These are phyloP conservation scores for Perizoma flavofasciatum DNA, from an alignment of 2,888 invertebrate genomes.

Conservation along the genomic window DNA sequence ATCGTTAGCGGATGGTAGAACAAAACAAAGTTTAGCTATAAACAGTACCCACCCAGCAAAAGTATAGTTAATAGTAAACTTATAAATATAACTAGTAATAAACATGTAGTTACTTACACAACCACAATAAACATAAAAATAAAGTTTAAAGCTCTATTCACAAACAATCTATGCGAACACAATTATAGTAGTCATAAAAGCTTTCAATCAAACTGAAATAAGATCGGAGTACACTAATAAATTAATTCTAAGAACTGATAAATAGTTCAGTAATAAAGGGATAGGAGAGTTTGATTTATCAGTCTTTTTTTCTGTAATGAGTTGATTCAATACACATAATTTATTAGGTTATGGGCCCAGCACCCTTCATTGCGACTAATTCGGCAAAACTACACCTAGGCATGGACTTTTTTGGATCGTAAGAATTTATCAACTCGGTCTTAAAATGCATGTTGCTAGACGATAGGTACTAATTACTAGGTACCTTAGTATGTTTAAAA, in stretches of 20 bases:
- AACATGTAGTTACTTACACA: slow-evolving; percentile 17
- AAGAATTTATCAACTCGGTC: too few relatives aligned
- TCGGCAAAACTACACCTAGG: too few relatives aligned
- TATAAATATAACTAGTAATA: slow-evolving; percentile 12
- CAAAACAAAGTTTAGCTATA: not conserved
- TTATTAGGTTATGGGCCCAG: too few relatives aligned
- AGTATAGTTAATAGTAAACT: slow-evolving; percentile 9
- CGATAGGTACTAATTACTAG: too few relatives aligned
- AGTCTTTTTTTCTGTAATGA: too few relatives aligned
- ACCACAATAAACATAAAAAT: slow-evolving; percentile 25
- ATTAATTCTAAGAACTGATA: slow-evolving; percentile 11
- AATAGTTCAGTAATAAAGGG: not conserved
- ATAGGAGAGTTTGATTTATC: not conserved
- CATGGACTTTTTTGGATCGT: too few relatives aligned
- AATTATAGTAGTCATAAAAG: slow-evolving; percentile 30
- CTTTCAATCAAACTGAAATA: slow-evolving; percentile 32
- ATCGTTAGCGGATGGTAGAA: too few relatives aligned
- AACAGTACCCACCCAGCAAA: slow-evolving; percentile 4
- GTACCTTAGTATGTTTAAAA: slow-evolving; percentile 1
- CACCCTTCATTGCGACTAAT: too few relatives aligned
- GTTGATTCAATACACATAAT: too few relatives aligned
- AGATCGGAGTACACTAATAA: slow-evolving; percentile 17
- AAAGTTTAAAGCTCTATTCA: slow-evolving; percentile 25
- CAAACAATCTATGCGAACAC: slow-evolving; percentile 32
- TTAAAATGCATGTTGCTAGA: too few relatives aligned